Conservation (phyloP, 1,140 invertebrate genomes). For the Bombus fervidus region DNA sequence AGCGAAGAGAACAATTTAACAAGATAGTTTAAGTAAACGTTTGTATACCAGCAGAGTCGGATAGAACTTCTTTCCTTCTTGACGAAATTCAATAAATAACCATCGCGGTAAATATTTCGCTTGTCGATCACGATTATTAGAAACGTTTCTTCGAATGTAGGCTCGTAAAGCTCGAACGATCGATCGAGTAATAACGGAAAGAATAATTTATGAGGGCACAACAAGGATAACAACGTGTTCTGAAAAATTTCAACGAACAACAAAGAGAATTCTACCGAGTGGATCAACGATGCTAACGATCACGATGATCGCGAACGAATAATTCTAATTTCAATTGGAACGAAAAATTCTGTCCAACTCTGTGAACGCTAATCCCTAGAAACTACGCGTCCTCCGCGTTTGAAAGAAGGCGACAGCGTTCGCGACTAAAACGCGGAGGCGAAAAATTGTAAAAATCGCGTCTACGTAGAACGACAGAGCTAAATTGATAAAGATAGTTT, state of each 20-base stretch:
- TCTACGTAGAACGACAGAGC: not conserved
- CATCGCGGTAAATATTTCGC: not conserved
- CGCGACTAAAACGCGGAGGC: not conserved
- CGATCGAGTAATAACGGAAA: not conserved
- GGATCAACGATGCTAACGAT: not conserved
- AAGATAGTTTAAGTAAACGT: constrained; percentile 6
- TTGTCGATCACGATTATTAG: not conserved
- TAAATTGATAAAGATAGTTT: constrained; percentile 10
- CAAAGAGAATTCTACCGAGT: not conserved
- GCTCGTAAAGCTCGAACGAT: not conserved
- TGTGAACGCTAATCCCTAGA: not conserved
- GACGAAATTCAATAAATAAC: not conserved
- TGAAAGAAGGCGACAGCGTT: not conserved
- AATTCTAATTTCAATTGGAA: not conserved
- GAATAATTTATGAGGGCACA: too few species aligned
- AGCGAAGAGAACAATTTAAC: constrained; percentile 33
- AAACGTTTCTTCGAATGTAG: not conserved
- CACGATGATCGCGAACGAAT: not conserved
- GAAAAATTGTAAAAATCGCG: constrained; percentile 18
- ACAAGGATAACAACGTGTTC: too few species aligned
- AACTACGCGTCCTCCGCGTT: not conserved
- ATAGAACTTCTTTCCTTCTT: constrained; percentile 2
- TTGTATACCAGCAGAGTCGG: constrained; percentile 29
- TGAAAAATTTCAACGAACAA: not conserved
- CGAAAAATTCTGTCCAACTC: constrained; percentile 35